A percentile compares a stretch with the other conserved stretches of the same genome.
phyloP scores from a whole-genome alignment of 2,888 invertebrate genomes.

The Stenchaetothrips biformis region DNA sequence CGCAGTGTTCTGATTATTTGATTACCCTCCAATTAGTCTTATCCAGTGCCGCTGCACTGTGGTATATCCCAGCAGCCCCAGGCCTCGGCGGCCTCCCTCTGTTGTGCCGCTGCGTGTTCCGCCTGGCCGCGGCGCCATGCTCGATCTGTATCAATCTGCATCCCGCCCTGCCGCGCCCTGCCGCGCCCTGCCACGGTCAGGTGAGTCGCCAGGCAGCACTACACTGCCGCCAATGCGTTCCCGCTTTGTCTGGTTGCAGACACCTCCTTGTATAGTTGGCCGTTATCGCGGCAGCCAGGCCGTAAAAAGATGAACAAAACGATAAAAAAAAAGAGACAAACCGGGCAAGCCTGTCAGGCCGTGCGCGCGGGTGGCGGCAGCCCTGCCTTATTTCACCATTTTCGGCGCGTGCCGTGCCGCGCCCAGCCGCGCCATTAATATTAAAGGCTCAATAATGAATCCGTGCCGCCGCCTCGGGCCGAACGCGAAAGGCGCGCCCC shows the following conservation, averaged over 20 bases:
- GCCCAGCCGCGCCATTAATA: neutral
- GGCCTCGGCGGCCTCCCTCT: no score
- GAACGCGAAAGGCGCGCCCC: neutral
- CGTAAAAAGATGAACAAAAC: neutral
- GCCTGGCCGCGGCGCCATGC: no score
- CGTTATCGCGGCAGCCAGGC: no score
- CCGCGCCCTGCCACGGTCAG: neutral
- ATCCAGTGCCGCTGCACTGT: no score
- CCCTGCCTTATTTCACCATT: neutral
- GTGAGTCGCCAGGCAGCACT: neutral
- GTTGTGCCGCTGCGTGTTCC: no score
- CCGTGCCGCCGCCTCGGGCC: neutral
- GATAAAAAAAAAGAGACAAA: neutral
- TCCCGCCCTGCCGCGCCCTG: neutral
- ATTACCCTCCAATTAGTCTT: neutral
- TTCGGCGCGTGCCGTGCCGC: no score
- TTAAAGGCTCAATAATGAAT: constrained; percentile 1
- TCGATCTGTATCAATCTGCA: neutral
- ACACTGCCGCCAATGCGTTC: neutral
- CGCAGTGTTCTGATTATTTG: neutral
- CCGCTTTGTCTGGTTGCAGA: neutral
- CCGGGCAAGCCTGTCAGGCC: neutral
- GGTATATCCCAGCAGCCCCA: no score
- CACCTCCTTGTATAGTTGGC: neutral
- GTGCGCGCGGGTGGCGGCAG: neutral